A percentile compares a stretch with the other conserved stretches of the same genome.
Evolutionary conservation across 2,888 invertebrate genomes (phyloP).

Genomic region (Campoplex capitator): DNA sequence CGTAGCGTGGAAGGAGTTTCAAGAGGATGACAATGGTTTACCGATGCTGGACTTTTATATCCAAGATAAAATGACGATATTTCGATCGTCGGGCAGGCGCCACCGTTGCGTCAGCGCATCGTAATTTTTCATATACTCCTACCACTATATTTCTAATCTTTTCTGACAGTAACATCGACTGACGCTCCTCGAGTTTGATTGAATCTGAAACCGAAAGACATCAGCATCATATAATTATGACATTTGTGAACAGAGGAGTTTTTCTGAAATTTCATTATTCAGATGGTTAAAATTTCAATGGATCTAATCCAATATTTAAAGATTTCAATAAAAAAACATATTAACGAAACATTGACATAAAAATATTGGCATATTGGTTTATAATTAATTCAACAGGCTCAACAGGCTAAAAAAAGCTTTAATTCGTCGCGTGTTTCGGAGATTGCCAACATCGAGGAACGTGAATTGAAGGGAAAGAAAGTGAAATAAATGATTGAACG

Average conservation of each 20-base stretch:
- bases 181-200: constrained; percentile 25
- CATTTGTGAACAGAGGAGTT: background rate
- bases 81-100: constrained; percentile 54
- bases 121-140: constrained; percentile 48
- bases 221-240: background rate
- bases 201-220: constrained; percentile 50
- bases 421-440: background rate
- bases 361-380: background rate
- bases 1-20: constrained; percentile 53
- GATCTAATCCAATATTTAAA: background rate
- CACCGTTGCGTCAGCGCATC: constrained; percentile 62
- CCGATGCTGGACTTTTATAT: constrained; percentile 53
- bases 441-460: constrained; percentile 28
- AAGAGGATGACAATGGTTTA: constrained; percentile 43
- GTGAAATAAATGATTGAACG: constrained; percentile 54
- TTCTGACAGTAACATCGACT: constrained; percentile 48
- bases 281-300: background rate
- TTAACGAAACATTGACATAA: background rate
- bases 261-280: background rate
- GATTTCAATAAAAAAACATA: background rate
- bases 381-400: background rate
- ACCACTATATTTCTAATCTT: constrained; percentile 40
- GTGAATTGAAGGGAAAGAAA: constrained; percentile 47
- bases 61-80: constrained; percentile 49
- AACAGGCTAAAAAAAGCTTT: background rate